Base-by-base conservation (phyloP, 1,140 invertebrate species). In the Drosophila sp. region DNA sequence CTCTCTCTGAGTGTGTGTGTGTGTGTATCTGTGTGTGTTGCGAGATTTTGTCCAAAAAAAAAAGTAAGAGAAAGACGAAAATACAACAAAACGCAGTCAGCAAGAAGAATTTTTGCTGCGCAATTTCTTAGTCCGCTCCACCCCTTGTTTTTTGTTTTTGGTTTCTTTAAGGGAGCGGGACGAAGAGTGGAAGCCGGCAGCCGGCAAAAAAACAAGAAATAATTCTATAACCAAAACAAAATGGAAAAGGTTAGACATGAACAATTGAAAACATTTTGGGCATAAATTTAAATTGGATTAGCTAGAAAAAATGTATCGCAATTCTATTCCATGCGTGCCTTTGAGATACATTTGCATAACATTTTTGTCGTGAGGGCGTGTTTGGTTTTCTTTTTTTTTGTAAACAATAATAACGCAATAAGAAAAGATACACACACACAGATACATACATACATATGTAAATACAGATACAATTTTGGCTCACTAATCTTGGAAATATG, bases 61-160 rank as follows among this genome's bases (percentile, higher is more conserved):
- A 33, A 72, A 66, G 54, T 27, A 61, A 58, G 44, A 66, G 44
- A 64, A 66, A 65, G 44, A 77, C 58, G n/a, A 62, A 75, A 76
- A 76, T 33, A 74, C 76, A 70, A 29, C 70, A 61, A 64, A 62
- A 35, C 70, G 61, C 33, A 35, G 38, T 35, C 23, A 17, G 6
- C 33, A 44, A 65, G 32, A 35, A 47, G 55, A 60, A 76, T 69
- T 80, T 67, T 55, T 70, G 76, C 84, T 87, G 83, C 83, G 83
- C 84, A 87, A 87, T 87, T 89, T 87, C 79, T 82, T 79, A 67
- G 57, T 64, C 17, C 30, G 41, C 7, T 54, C 10, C 35, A 4
- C 4, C 27, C 11, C 55, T 50, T 38, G 38, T 38, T 66, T 60
- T 67, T 73, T 72, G 60, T 35, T 60, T 70, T 57, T 72, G 38